Percentiles rank a stretch among this genome's conserved stretches.
Conservation (phyloP, 1,140 invertebrate genomes). For the Cotesia vestalis region DNA sequence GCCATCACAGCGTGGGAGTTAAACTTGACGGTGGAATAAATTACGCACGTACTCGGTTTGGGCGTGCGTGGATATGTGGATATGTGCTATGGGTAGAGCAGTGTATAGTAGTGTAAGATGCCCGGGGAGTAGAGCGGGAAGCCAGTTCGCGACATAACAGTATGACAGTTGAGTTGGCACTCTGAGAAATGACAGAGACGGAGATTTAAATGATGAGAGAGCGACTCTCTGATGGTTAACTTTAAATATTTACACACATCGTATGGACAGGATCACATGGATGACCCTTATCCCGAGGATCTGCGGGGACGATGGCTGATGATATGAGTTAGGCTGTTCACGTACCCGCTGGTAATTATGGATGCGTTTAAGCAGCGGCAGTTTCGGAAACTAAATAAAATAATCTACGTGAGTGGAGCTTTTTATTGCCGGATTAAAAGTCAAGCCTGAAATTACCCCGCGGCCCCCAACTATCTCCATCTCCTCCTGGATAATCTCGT, state of each 20-base stretch:
- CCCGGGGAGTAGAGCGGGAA: conserved; percentile 31
- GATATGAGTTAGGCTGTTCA: conserved; percentile 62
- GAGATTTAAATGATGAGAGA: conserved; percentile 38
- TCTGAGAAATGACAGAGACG: no score
- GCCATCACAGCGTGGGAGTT: conserved; percentile 43
- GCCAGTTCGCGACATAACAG: conserved; percentile 50
- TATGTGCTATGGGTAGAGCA: background rate
- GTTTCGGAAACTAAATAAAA: conserved; percentile 65
- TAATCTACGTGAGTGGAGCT: conserved; percentile 64
- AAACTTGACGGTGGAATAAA: conserved; percentile 43
- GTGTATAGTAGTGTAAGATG: no score
- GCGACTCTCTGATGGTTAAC: conserved; percentile 7
- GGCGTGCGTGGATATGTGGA: conserved; percentile 39
- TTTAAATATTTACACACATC: background rate
- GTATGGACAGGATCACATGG: background rate
- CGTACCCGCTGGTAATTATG: conserved; percentile 64
- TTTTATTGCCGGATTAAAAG: conserved; percentile 64
- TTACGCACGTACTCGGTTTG: conserved; percentile 45
- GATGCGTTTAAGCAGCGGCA: conserved; percentile 64
- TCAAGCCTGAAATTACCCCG: conserved; percentile 44
- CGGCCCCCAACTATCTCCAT: no score
- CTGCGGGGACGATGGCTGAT: conserved; percentile 29
- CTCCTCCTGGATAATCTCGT: no score
- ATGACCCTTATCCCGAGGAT: conserved; percentile 6
- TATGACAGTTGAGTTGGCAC: conserved; percentile 50